Percentiles rank a stretch among this genome's conserved stretches.
Evolutionary conservation across 2,113 vertebrate genomes (phyloP).

Genomic region (Piliocolobus tephrosceles): DNA sequence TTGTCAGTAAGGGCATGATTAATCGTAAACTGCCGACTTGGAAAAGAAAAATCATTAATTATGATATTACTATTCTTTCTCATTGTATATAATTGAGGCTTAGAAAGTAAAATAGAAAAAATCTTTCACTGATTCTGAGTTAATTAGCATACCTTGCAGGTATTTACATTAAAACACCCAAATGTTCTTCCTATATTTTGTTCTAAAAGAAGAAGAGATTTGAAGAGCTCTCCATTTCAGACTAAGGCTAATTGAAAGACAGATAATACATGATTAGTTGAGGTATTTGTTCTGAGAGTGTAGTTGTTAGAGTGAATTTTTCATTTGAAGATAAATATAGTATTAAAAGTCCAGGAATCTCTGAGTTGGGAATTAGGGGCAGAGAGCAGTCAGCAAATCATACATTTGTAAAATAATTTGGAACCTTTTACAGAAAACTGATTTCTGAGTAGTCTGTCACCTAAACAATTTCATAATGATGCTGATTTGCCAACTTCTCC

Average conservation of each 20-base stretch:
- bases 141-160: conserved; percentile 1
- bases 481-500: neutral
- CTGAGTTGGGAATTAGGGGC: neutral
- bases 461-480: conserved; percentile 22
- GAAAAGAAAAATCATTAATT: neutral
- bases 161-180: conserved; percentile 6
- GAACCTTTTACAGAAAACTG: neutral
- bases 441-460: conserved; percentile 1
- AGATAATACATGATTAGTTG: neutral
- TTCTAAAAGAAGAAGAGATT: conserved; percentile 34
- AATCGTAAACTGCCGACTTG: neutral
- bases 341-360: neutral
- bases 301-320: neutral
- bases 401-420: conserved; percentile 12
- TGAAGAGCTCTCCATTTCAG: neutral
- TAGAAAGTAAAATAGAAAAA: neutral
- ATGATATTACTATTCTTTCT: neutral
- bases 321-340: neutral
- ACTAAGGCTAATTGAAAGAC: neutral
- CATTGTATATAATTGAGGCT: neutral
- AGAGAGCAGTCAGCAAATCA: neutral
- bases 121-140: neutral
- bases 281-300: neutral
- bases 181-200: neutral
- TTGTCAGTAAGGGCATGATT: neutral